phyloP scores from a whole-genome alignment of 2,888 invertebrate genomes.

The Eristalinus aeneus region DNA sequence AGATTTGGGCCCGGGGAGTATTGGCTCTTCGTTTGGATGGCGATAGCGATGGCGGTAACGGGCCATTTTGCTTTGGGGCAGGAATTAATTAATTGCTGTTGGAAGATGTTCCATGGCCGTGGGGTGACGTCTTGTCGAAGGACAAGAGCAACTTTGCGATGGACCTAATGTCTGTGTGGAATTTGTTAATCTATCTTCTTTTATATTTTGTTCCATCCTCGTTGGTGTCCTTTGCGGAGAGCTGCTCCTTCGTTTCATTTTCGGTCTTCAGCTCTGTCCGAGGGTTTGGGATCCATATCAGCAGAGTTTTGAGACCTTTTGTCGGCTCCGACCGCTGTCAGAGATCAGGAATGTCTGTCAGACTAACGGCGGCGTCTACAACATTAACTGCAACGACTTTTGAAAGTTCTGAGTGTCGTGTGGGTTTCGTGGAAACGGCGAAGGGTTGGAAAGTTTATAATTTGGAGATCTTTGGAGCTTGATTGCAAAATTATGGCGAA shows the following conservation, averaged over 20 bases:
- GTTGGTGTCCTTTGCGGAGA: background rate
- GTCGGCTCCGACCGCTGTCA: background rate
- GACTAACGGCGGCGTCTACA: background rate
- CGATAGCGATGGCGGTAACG: too few relatives aligned
- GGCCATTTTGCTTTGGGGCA: conserved; percentile 24
- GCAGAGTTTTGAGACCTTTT: background rate
- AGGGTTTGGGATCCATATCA: background rate
- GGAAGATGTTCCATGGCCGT: conserved; percentile 24
- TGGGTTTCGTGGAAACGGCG: background rate
- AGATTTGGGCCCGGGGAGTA: conserved; percentile 32
- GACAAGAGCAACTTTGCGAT: conserved; percentile 38
- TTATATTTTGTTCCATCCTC: background rate
- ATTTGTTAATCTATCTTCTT: conserved; percentile 17
- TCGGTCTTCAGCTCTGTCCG: background rate
- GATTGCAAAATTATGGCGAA: background rate
- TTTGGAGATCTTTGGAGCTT: background rate
- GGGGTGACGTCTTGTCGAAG: conserved; percentile 6
- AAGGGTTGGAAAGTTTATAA: background rate
- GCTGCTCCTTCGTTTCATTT: background rate
- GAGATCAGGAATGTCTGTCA: background rate
- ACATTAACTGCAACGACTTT: background rate
- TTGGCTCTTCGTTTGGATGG: conserved; percentile 9
- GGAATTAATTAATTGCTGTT: conserved; percentile 65
- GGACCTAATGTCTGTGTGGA: conserved; percentile 43
- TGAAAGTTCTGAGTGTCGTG: background rate